phyloP scores from a whole-genome alignment of 2,113 vertebrate genomes.

The Bubalus kerabau region DNA sequence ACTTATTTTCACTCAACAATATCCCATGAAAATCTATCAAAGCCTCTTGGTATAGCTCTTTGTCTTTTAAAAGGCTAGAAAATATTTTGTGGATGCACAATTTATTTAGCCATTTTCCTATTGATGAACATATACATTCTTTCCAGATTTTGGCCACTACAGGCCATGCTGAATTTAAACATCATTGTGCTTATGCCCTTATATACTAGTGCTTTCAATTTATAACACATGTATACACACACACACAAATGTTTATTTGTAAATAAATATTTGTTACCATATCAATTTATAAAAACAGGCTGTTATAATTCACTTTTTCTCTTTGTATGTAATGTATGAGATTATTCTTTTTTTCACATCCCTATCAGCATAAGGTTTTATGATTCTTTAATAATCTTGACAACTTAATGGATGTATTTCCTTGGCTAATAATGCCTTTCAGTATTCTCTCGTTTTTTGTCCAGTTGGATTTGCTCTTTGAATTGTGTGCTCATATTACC shows the following conservation, averaged over 20 bases:
- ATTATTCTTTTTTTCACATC: neutral
- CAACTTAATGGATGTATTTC: neutral
- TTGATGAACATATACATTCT: neutral
- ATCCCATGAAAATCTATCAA: slow-evolving; percentile 5
- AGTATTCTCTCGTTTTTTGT: neutral
- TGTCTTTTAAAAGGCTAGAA: slow-evolving; percentile 14
- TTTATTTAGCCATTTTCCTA: neutral
- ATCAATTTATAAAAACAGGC: neutral
- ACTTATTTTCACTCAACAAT: neutral
- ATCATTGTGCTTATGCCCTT: neutral
- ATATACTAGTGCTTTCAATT: neutral
- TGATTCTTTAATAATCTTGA: slow-evolving; percentile 32
- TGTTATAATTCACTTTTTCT: neutral
- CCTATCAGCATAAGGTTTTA: neutral
- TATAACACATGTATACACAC: neutral
- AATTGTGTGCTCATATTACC: neutral
- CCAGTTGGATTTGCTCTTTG: neutral
- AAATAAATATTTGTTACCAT: neutral
- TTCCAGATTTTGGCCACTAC: neutral
- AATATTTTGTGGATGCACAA: neutral
- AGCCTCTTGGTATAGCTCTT: neutral
- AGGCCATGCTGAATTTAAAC: neutral
- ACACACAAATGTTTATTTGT: neutral
- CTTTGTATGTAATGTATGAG: neutral
- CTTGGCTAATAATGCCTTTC: slow-evolving; percentile 27